A percentile compares a stretch with the other conserved stretches of the same genome.
Evolutionary conservation across 2,113 vertebrate genomes (phyloP).

Genomic region (Syngnathus typhle): DNA sequence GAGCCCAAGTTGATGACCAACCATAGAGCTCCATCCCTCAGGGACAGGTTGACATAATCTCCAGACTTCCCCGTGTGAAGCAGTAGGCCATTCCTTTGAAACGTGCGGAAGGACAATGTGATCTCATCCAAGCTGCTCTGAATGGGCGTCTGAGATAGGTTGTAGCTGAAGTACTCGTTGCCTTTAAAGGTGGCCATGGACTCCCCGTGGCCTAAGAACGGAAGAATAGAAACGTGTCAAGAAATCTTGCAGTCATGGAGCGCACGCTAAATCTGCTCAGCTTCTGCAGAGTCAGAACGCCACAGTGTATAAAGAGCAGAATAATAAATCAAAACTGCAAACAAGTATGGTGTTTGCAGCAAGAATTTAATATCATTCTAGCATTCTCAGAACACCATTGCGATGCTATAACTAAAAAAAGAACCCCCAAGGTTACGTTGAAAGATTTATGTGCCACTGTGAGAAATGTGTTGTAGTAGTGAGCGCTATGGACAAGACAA

Average conservation of each 20-base stretch:
- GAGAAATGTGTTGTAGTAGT: neutral
- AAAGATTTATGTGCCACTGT: neutral
- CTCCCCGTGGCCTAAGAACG: conserved; percentile 80
- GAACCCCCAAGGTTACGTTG: neutral
- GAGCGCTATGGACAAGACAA: neutral
- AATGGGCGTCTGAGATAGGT: conserved; percentile 90
- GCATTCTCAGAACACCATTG: neutral
- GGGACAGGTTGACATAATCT: conserved; percentile 92
- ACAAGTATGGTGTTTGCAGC: neutral
- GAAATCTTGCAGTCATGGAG: neutral
- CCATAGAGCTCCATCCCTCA: conserved; percentile 88
- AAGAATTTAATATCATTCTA: neutral
- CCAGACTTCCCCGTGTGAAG: conserved; percentile 91
- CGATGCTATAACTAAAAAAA: neutral
- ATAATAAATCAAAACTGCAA: neutral
- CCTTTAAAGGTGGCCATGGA: conserved; percentile 91
- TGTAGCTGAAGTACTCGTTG: conserved; percentile 96
- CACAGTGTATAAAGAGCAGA: conserved; percentile 7
- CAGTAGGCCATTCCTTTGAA: conserved; percentile 89
- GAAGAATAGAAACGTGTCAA: conserved; percentile 36
- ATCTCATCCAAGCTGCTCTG: conserved; percentile 97
- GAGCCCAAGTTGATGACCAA: conserved; percentile 96
- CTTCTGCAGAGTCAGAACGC: conserved; percentile 7
- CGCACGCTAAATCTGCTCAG: neutral
- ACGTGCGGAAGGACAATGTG: conserved; percentile 87